Evolutionary conservation across 2,888 invertebrate species (phyloP), one percentile per base, ranked within the genome.

Genomic region (Elegia similella): DNA sequence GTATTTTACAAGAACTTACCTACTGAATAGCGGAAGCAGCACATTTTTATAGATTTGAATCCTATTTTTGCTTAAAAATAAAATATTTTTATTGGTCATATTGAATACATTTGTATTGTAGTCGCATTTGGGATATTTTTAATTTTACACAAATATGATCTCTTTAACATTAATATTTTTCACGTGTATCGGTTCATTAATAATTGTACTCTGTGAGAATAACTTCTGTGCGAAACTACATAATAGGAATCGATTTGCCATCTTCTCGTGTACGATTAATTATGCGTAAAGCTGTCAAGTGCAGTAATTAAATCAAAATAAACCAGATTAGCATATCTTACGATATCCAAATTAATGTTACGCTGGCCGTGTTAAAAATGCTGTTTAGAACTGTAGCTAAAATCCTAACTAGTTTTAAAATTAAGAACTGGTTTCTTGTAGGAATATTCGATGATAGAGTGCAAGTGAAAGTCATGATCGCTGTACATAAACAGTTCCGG

Each of bases 401-500:
- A 73, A 76, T 72, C 70, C 73, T 76, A 75, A 74, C 78, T 76
- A 73, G 76, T 74, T 70, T 75, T 67, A 69, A 76, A 75, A 72
- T 70, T 63, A 67, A 75, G 74, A 88, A 88, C 88, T 78, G 85
- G 88, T 89, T 88, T 86, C 72, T 71, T 77, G 77, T 80, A 72
- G 72, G 80, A 87, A 84, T 88, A 86, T 88, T 83, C 78, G 82
- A 78, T 84, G 86, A 87, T 86, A 78, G 84, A 86, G 83, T 87
- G 85, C 78, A 83, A 89, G 90, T 89, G 90, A 90, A 90, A 90
- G 90, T 88, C 81, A 84, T 84, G 82, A 86, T 83, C 80, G 78
- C 74, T 79, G 84, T 84, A 80, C 77, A 77, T 78, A 82, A 82
- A 83, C 75, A 86, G 85, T 87, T 88, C 86, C 88, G 88, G 87